phyloP scores from a whole-genome alignment of 2,113 vertebrate genomes.

The Ptilonorhynchus violaceus region DNA sequence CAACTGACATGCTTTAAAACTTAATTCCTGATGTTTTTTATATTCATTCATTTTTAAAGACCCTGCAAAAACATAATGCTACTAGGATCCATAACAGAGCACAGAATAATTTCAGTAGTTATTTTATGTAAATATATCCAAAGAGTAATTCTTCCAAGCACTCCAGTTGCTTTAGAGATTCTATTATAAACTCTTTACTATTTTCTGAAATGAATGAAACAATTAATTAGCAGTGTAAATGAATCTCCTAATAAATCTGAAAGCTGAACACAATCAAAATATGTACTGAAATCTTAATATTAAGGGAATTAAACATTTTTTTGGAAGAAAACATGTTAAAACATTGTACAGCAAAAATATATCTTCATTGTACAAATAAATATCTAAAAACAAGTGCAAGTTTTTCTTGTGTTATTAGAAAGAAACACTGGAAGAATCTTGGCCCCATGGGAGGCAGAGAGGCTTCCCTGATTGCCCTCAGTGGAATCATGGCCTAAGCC shows the following conservation, averaged over 20 bases:
- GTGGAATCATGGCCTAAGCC: neutral
- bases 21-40: neutral
- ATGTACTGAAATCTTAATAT: neutral
- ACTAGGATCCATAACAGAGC: neutral
- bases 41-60: constrained; percentile 4
- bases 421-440: neutral
- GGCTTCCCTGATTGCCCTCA: neutral
- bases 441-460: neutral
- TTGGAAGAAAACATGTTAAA: neutral
- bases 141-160: neutral
- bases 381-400: neutral
- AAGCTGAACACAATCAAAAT: neutral
- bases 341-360: neutral
- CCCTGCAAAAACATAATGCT: neutral
- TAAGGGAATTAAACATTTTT: neutral
- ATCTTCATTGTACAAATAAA: neutral
- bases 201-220: neutral
- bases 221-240: neutral
- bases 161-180: neutral
- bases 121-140: neutral
- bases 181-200: neutral
- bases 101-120: neutral
- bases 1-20: neutral
- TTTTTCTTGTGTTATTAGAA: neutral
- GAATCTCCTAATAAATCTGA: neutral